Conservation (phyloP, 2,797 vertebrate species). For the Cygnus olor region DNA sequence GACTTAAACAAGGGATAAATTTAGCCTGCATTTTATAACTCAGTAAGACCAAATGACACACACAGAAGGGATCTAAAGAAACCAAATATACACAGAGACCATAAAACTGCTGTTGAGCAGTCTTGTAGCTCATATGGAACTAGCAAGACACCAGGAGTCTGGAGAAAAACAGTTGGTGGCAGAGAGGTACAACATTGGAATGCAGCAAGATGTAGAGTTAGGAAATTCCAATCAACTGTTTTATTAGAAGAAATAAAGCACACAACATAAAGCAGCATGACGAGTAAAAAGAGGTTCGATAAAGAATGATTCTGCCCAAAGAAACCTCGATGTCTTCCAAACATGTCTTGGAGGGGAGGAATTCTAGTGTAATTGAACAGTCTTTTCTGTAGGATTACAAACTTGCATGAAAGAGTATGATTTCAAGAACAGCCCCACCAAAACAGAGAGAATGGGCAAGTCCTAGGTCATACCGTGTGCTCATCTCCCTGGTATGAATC, state of each 20-base stretch:
- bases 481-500: not conserved
- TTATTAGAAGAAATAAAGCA: conserved; percentile 54
- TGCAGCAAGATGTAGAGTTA: not conserved
- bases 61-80: conserved; percentile 48
- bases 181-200: not conserved
- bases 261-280: conserved; percentile 17
- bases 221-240: conserved; percentile 38
- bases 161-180: not conserved
- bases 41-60: conserved; percentile 6
- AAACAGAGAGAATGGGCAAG: not conserved
- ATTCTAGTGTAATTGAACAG: not conserved
- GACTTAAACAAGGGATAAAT: conserved; percentile 50
- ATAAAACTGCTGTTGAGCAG: conserved; percentile 38
- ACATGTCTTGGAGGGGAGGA: not conserved
- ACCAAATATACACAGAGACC: not conserved
- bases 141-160: not conserved
- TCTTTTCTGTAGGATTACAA: not conserved
- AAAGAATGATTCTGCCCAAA: not conserved
- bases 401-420: not conserved
- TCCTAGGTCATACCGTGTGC: not conserved
- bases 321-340: conserved; percentile 4
- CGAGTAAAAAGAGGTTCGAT: not conserved
- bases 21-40: conserved; percentile 49
- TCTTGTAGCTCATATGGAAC: conserved; percentile 2
- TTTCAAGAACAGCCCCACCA: not conserved